phyloP scores from a whole-genome alignment of 2,888 invertebrate genomes.

The Apantesis nais region DNA sequence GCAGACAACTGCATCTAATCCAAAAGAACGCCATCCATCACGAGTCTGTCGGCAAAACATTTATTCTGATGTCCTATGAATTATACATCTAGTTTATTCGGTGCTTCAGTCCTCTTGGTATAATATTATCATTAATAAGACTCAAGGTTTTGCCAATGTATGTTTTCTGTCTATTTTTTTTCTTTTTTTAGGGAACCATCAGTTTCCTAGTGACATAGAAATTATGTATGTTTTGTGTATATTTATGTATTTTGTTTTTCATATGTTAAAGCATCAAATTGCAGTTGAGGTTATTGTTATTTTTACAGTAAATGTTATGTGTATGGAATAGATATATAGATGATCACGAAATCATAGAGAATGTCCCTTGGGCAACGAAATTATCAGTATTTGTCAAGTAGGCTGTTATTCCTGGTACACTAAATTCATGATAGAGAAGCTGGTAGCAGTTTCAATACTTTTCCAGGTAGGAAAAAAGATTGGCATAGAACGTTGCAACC shows the following conservation, averaged over 20 bases:
- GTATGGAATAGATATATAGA: neutral
- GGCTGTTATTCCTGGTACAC: neutral
- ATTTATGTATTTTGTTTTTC: neutral
- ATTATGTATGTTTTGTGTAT: constrained; percentile 20
- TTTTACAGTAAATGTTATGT: neutral
- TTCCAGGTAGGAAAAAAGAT: neutral
- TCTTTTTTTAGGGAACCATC: constrained; percentile 30
- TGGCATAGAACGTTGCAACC: neutral
- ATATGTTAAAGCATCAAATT: neutral
- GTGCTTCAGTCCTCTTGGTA: constrained; percentile 58
- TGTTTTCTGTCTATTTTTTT: constrained; percentile 32
- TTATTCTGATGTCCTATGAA: constrained; percentile 69
- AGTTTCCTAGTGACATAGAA: constrained; percentile 41
- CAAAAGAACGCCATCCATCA: constrained; percentile 62
- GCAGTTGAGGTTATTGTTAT: neutral
- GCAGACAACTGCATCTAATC: constrained; percentile 77
- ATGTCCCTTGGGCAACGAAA: neutral
- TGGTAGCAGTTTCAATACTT: neutral
- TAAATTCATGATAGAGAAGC: neutral
- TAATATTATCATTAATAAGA: constrained; percentile 75
- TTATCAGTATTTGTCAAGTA: neutral
- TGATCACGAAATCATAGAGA: neutral
- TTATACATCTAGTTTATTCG: constrained; percentile 58
- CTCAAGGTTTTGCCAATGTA: constrained; percentile 52
- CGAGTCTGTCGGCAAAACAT: constrained; percentile 50